Evolutionary conservation across 2,888 invertebrate genomes (phyloP).

Genomic region (Aphidoletes aphidimyza): DNA sequence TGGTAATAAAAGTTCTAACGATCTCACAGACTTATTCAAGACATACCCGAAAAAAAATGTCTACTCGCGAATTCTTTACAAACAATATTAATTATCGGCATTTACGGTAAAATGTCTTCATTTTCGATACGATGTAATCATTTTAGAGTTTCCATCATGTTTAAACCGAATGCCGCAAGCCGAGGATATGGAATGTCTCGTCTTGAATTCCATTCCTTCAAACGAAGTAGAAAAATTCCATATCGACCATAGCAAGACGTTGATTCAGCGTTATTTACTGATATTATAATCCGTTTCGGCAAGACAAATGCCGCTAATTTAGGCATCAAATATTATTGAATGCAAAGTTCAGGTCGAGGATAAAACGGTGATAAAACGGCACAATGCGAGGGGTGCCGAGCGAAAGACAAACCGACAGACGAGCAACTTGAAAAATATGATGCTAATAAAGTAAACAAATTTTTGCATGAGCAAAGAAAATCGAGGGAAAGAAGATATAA

Average conservation of each 20-base stretch:
- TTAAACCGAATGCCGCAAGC: too few relatives aligned
- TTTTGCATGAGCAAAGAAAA: neutral
- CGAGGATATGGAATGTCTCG: neutral
- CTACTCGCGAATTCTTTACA: neutral
- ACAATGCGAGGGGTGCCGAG: neutral
- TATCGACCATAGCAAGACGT: slow-evolving; percentile 1
- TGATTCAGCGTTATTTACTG: slow-evolving; percentile 12
- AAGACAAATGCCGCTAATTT: slow-evolving; percentile 48
- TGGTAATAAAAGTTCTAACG: slow-evolving; percentile 19
- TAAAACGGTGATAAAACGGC: neutral
- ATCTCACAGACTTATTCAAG: neutral
- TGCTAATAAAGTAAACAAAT: slow-evolving; percentile 49
- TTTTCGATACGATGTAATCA: slow-evolving; percentile 27
- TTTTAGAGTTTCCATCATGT: neutral
- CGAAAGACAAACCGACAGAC: neutral
- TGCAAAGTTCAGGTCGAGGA: slow-evolving; percentile 38
- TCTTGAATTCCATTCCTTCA: neutral
- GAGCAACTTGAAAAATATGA: slow-evolving; percentile 32
- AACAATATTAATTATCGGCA: slow-evolving; percentile 43
- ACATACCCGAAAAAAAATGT: neutral
- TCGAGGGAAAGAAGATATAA: neutral
- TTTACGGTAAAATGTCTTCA: slow-evolving; percentile 28
- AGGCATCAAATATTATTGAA: slow-evolving; percentile 42
- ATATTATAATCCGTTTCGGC: neutral
- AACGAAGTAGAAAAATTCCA: neutral